Base-by-base conservation (phyloP, 2,113 vertebrate species). In the Todiramphus chloris region DNA sequence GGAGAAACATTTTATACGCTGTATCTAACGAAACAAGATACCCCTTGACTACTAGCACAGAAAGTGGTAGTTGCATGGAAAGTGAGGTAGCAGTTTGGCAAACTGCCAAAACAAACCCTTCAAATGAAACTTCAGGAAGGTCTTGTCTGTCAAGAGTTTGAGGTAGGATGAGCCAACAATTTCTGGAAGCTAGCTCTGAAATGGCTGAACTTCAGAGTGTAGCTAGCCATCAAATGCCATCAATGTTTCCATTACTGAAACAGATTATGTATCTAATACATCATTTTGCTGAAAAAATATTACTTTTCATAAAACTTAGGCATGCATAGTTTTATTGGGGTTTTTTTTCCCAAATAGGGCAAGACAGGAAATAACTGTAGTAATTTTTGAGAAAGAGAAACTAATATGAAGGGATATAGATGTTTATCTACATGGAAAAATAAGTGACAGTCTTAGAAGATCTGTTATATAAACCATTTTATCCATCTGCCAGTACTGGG, bases 161-260 rank as follows among this genome's bases (percentile, higher is more conserved):
- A 21, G 25, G 16, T 30, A 80, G 50, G 75, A 91, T 83, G 39
- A 83, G 27, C n/a, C 68, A 78, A 59, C 43, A 83, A 72, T 43
- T 95, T 89, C 84, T 95, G 75, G 58, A 74, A 93, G 72, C 35
- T 78, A 75, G 77, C 39, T 84, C 66, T 89, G 69, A 81, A 88
- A 94, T 56, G 18, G 39, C 51, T 89, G 87, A 81, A 73, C 59
- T 85, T 66, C 4, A 7, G 31, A 51, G 30, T 20, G 10, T n/a
- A 16, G 41, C n/a, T 73, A 69, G 74, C 43, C 20, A 63, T 59
- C 46, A 91, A 62, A 84, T 39, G 14, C 17, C 67, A 66, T 79
- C 69, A 89, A 6, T 55, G 89, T 87, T 94, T 83, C 81, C 73
- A 72, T 60, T 83, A 87, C 18, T 78, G 66, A 85, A 82, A 85